phyloP scores from a whole-genome alignment of 2,113 vertebrate genomes.

The Collichthys lucidus region DNA sequence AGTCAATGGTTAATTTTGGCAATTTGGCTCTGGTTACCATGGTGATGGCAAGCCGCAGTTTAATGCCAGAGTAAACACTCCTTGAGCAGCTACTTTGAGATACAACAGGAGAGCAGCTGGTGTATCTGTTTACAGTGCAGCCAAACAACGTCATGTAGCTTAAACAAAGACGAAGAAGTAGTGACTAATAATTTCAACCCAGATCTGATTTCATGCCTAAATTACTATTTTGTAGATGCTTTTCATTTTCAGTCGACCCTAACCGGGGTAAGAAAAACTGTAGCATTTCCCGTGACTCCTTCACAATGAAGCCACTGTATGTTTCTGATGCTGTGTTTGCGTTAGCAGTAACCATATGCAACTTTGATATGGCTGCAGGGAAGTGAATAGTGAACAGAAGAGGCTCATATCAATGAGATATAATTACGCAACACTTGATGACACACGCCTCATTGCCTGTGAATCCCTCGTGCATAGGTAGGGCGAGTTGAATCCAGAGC shows the following conservation, averaged over 20 bases:
- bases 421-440: constrained; percentile 18
- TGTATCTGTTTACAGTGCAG: neutral
- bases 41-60: too few relatives aligned
- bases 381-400: constrained; percentile 9
- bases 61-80: too few relatives aligned
- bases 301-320: neutral
- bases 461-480: neutral
- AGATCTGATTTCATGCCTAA: neutral
- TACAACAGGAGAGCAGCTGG: neutral
- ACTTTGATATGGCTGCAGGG: neutral
- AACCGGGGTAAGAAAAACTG: neutral
- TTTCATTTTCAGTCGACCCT: neutral
- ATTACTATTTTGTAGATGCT: neutral
- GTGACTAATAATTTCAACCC: neutral
- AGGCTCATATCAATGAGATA: constrained; percentile 7
- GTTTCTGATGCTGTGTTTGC: neutral
- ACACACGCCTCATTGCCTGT: constrained; percentile 28
- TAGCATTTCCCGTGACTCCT: neutral
- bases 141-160: neutral
- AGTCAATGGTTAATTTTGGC: neutral
- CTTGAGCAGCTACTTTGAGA: neutral
- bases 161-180: neutral
- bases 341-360: constrained; percentile 2
- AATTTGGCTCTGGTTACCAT: neutral
- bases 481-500: neutral